Percentiles rank a stretch among this genome's conserved stretches.
Evolutionary conservation across 2,888 invertebrate genomes (phyloP).

Genomic region (Adela reaumurella): DNA sequence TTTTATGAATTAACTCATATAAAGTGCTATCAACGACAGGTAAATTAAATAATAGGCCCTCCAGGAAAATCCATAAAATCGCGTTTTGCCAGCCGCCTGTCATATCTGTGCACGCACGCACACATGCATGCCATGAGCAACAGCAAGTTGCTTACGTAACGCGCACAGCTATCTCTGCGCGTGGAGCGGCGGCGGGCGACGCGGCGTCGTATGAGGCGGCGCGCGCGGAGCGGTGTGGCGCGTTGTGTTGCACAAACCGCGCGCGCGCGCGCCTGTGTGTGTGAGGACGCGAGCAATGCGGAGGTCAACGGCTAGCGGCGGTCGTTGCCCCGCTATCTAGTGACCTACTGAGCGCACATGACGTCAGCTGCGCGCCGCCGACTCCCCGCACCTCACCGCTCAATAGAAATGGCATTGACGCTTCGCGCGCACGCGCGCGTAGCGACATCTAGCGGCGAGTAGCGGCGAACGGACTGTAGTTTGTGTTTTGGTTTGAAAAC

Average conservation of each 20-base stretch:
- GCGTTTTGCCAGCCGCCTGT: too few species aligned
- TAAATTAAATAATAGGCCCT: too few species aligned
- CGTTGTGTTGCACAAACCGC: not conserved
- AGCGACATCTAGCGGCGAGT: conserved; percentile 45
- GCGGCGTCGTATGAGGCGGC: conserved; percentile 17
- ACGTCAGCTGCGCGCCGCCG: conserved; percentile 49
- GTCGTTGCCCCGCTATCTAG: conserved; percentile 58
- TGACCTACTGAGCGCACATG: conserved; percentile 56
- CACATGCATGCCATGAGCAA: too few species aligned
- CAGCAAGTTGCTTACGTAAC: not conserved
- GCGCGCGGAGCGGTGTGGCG: conserved; percentile 9
- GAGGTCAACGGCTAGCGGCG: conserved; percentile 60
- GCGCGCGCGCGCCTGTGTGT: conserved; percentile 28
- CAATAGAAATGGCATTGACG: not conserved
- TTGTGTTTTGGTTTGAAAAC: too few species aligned
- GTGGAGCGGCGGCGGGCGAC: conserved; percentile 24
- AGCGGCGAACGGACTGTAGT: conserved; percentile 14
- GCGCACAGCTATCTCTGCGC: conserved; percentile 5
- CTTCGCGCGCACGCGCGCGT: conserved; percentile 19
- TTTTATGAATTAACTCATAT: too few species aligned
- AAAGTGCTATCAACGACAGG: too few species aligned
- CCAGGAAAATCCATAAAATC: too few species aligned
- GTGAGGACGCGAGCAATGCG: conserved; percentile 48
- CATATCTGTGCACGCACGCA: too few species aligned
- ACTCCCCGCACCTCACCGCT: conserved; percentile 9